Conservation (phyloP, 2,113 vertebrate genomes). For the Turnix velox region DNA sequence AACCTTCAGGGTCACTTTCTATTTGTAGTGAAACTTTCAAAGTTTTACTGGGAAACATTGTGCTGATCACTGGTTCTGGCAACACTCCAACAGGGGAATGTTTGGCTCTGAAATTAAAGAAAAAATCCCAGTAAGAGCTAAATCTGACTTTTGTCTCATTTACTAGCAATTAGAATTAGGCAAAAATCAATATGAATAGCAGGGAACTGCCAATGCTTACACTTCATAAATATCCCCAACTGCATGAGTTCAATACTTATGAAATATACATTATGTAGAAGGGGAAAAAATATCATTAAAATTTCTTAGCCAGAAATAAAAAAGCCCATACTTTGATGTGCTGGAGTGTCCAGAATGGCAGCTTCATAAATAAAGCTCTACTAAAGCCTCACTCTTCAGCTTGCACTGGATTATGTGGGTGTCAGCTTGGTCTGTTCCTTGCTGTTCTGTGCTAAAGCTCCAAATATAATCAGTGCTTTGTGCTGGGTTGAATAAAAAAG, state of each 20-base stretch:
- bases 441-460: background rate
- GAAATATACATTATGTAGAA: background rate
- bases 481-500: background rate
- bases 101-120: background rate
- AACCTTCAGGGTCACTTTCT: background rate
- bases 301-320: background rate
- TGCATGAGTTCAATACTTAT: background rate
- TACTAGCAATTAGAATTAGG: background rate
- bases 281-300: background rate
- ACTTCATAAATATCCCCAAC: background rate
- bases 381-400: background rate
- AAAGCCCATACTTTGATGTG: background rate
- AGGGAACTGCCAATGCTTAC: background rate
- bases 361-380: conserved; percentile 6
- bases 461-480: background rate
- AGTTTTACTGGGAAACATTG: background rate
- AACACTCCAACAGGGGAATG: background rate
- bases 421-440: conserved; percentile 15
- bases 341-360: conserved; percentile 21
- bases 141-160: background rate
- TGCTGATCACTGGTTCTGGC: background rate
- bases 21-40: background rate
- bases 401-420: conserved; percentile 11
- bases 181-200: background rate
- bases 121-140: background rate